Percentiles rank a stretch among this genome's conserved stretches.
phyloP scores from a whole-genome alignment of 2,113 vertebrate genomes.

The Amia ocellicauda region DNA sequence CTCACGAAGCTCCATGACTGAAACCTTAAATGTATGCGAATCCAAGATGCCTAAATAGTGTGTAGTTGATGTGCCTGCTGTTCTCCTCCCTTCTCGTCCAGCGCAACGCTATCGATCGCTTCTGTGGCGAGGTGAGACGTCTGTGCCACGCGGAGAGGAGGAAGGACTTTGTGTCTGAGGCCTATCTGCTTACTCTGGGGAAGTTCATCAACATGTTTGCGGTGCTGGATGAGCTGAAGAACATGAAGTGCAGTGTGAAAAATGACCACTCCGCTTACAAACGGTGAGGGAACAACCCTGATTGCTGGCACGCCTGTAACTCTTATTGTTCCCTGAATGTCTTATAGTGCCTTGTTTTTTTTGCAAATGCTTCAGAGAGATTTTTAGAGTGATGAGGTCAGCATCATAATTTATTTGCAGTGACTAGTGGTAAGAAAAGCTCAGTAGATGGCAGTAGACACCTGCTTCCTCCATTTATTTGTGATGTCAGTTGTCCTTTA shows the following conservation, averaged over 20 bases:
- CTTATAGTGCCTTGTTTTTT: too few species aligned
- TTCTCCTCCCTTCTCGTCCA: constrained; percentile 38
- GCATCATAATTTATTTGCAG: too few species aligned
- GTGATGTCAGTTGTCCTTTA: too few species aligned
- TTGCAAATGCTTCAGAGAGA: too few species aligned
- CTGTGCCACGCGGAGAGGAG: constrained; percentile 89
- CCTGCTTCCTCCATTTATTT: neutral
- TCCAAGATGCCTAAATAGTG: too few species aligned
- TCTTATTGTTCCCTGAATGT: too few species aligned
- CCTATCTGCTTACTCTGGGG: constrained; percentile 89
- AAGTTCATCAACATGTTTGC: constrained; percentile 99
- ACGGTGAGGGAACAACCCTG: constrained; percentile 67
- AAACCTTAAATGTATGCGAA: too few species aligned
- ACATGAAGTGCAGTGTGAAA: constrained; percentile 98
- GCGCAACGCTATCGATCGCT: constrained; percentile 92
- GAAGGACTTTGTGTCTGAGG: constrained; percentile 96
- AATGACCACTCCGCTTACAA: constrained; percentile 97
- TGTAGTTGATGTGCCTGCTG: too few species aligned
- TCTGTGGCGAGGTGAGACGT: constrained; percentile 90
- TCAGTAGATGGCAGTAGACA: constrained; percentile 61
- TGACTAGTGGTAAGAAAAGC: neutral
- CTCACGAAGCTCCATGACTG: too few species aligned
- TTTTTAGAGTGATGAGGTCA: too few species aligned
- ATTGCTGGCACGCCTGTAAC: too few species aligned
- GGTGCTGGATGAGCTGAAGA: constrained; percentile 92